These are phyloP conservation scores for Tachystola acroxantha DNA, from an alignment of 2,888 invertebrate genomes.

Conservation along the genomic window DNA sequence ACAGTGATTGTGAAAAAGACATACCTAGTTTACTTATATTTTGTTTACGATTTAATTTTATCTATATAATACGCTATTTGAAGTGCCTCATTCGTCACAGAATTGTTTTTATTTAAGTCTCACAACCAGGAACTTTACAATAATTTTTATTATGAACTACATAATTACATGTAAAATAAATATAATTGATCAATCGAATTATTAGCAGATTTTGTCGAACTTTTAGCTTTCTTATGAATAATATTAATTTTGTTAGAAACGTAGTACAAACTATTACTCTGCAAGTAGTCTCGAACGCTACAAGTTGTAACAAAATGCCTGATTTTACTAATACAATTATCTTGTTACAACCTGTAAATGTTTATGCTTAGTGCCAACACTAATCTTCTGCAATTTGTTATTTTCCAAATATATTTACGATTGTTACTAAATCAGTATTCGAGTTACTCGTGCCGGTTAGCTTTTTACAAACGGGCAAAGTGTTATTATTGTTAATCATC, in stretches of 20 bases:
- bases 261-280: background rate
- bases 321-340: too few species aligned
- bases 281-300: background rate
- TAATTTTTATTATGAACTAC: background rate
- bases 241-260: background rate
- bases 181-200: background rate
- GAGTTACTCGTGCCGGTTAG: conserved; percentile 12
- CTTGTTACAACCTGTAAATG: too few species aligned
- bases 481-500: conserved; percentile 9
- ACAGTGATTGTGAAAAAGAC: too few species aligned
- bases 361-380: background rate
- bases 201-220: background rate
- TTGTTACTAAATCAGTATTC: conserved; percentile 21
- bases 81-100: conserved; percentile 5
- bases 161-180: background rate
- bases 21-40: too few species aligned
- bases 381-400: background rate
- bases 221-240: background rate
- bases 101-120: background rate
- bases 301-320: too few species aligned
- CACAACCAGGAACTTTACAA: background rate
- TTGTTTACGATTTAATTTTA: too few species aligned
- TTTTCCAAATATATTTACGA: background rate
- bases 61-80: conserved; percentile 2
- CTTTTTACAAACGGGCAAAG: conserved; percentile 9